Conservation (phyloP, 2,113 vertebrate genomes). For the Proterorhinus semilunaris region DNA sequence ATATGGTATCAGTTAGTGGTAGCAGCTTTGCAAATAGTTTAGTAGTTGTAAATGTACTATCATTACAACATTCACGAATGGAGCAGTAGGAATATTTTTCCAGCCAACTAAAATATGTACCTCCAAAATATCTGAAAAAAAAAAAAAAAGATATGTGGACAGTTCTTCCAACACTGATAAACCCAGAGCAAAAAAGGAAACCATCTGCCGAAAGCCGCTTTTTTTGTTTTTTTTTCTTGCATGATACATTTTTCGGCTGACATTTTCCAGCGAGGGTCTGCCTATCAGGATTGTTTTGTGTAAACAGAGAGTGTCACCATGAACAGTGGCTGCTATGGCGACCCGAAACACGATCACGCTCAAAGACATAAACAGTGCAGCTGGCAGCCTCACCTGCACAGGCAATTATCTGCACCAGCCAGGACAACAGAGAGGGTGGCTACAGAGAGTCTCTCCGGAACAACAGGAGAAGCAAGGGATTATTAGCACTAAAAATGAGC, state of each 20-base stretch:
- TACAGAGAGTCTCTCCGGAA: slow-evolving; percentile 15
- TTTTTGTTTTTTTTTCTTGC: slow-evolving; percentile 9
- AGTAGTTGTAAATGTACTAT: too few species aligned
- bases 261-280: slow-evolving; percentile 55
- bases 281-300: slow-evolving; percentile 59
- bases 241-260: slow-evolving; percentile 57
- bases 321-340: slow-evolving; percentile 32
- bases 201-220: background rate
- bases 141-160: slow-evolving; percentile 12
- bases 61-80: too few species aligned
- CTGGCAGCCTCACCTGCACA: slow-evolving; percentile 42
- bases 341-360: slow-evolving; percentile 60
- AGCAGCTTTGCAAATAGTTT: background rate
- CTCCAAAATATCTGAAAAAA: slow-evolving; percentile 20
- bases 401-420: slow-evolving; percentile 26
- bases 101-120: slow-evolving; percentile 2
- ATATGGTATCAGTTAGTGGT: background rate
- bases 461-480: slow-evolving; percentile 7
- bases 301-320: slow-evolving; percentile 62
- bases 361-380: slow-evolving; percentile 44
- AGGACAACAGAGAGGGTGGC: background rate
- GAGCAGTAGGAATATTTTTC: background rate
- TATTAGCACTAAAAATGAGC: background rate
- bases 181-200: slow-evolving; percentile 13
- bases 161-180: slow-evolving; percentile 31